These are phyloP conservation scores for Ictidomys tridecemlineatus DNA, from an alignment of 2,113 vertebrate genomes.

Conservation along the genomic window DNA sequence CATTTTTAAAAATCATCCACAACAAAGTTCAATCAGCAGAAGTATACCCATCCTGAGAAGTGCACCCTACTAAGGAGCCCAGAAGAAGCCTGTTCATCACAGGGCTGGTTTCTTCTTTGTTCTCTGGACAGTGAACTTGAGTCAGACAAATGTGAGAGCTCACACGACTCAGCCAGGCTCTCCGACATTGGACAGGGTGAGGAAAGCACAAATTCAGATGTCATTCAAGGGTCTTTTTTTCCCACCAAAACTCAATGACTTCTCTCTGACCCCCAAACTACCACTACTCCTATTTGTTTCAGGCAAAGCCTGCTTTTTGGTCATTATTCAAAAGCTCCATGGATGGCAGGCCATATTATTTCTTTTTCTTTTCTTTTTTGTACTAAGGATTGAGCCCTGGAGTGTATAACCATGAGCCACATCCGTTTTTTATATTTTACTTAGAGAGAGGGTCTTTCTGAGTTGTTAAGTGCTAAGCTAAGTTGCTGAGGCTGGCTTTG, in stretches of 20 bases:
- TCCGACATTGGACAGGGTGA: background rate
- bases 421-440: too few relatives aligned
- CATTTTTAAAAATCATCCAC: slow-evolving; percentile 64
- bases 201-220: background rate
- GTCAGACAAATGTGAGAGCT: background rate
- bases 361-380: background rate
- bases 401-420: too few relatives aligned
- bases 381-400: too few relatives aligned
- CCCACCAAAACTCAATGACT: background rate
- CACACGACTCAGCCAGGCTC: background rate
- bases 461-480: too few relatives aligned
- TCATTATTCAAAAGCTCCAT: slow-evolving; percentile 10
- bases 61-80: background rate
- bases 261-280: background rate
- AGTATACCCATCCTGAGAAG: background rate
- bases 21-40: slow-evolving; percentile 70
- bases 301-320: background rate
- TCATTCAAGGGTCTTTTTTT: slow-evolving; percentile 21
- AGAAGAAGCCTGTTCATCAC: background rate
- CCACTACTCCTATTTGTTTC: background rate
- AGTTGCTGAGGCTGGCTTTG: too few relatives aligned
- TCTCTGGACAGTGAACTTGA: background rate
- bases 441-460: too few relatives aligned
- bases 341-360: background rate
- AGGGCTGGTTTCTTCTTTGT: background rate